Conservation (phyloP, 35 echinoderm and acorn worm species). For the Patiria miniata region DNA sequence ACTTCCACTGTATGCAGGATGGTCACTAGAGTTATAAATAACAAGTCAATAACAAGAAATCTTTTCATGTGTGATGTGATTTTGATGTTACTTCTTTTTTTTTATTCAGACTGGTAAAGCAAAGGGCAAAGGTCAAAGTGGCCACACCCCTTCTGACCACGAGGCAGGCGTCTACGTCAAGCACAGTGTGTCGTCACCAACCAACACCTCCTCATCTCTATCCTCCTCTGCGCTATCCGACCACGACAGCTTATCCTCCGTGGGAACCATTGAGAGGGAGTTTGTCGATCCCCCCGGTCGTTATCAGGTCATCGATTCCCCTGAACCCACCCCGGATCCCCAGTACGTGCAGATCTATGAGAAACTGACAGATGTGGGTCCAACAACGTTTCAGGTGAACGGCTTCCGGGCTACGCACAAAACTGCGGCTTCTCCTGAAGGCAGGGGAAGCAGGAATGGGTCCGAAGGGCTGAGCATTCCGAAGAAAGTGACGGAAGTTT, state of each 20-base stretch:
- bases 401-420: no score
- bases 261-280: constrained; percentile 11
- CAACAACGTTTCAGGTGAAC: neutral
- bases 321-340: neutral
- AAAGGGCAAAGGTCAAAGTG: constrained; percentile 26
- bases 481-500: neutral
- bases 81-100: neutral
- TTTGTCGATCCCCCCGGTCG: neutral
- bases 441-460: no score
- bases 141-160: constrained; percentile 16
- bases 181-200: neutral
- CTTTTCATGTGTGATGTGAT: no score
- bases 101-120: neutral
- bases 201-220: neutral
- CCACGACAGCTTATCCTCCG: constrained; percentile 10
- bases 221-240: constrained; percentile 22
- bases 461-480: neutral
- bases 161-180: constrained; percentile 22
- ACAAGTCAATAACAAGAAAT: no score
- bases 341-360: neutral
- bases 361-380: constrained; percentile 6
- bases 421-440: no score
- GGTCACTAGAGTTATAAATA: no score
- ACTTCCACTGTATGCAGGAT: no score
- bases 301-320: neutral